Percentiles rank a stretch among this genome's conserved stretches.
Conservation (phyloP, 37 sponge, comb jelly and placozoan genomes). For the Petrosia ficiformis region DNA sequence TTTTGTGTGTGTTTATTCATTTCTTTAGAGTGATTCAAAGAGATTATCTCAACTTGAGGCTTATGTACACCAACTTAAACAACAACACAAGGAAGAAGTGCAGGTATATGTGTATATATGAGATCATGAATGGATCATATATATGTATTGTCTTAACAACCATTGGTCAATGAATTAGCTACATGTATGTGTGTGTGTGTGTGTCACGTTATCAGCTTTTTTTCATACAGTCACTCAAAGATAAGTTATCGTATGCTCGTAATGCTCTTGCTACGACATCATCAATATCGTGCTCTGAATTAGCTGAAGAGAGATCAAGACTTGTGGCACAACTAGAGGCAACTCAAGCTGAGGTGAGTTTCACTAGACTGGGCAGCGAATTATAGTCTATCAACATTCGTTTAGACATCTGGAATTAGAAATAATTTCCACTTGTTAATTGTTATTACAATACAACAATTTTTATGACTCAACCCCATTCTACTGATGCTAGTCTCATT, state of each 20-base stretch:
- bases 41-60: background rate
- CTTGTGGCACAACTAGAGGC: constrained; percentile 36
- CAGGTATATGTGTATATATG: constrained; percentile 6
- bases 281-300: background rate
- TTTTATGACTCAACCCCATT: too few relatives aligned
- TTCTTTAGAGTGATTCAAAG: background rate
- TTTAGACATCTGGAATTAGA: too few relatives aligned
- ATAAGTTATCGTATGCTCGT: background rate
- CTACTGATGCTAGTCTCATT: too few relatives aligned
- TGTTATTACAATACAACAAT: too few relatives aligned
- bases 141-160: too few relatives aligned
- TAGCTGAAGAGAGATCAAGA: constrained; percentile 30
- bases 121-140: too few relatives aligned
- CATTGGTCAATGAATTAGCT: too few relatives aligned
- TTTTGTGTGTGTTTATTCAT: too few relatives aligned
- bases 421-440: too few relatives aligned
- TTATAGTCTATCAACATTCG: too few relatives aligned
- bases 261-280: background rate
- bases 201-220: background rate
- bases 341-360: constrained; percentile 16
- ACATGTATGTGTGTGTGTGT: background rate
- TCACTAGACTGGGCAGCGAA: too few relatives aligned
- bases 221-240: background rate
- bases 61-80: background rate
- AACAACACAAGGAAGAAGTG: background rate